Percentiles rank a stretch among this genome's conserved stretches.
Evolutionary conservation across 2,888 invertebrate species (phyloP).

Genomic region (Linhomoeus sp.): DNA sequence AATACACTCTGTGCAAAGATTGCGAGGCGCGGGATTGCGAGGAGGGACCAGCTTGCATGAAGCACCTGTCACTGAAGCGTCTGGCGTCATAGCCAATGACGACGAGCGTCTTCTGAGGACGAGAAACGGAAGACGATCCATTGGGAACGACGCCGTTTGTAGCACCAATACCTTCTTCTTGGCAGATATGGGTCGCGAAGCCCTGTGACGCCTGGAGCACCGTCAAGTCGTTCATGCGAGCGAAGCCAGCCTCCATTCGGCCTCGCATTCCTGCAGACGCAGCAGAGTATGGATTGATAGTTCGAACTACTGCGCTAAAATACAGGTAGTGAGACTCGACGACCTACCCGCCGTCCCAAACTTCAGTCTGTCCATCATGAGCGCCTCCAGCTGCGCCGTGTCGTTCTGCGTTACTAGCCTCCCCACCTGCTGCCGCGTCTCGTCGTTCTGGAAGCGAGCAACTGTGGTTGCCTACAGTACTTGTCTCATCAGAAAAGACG

Average conservation of each 20-base stretch:
- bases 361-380: conserved; percentile 28
- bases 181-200: conserved; percentile 50
- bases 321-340: not conserved
- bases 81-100: conserved; percentile 81
- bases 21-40: not conserved
- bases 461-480: no score
- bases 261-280: conserved; percentile 48
- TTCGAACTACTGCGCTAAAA: not conserved
- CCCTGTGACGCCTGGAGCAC: conserved; percentile 81
- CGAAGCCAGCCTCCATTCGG: conserved; percentile 75
- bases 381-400: conserved; percentile 22
- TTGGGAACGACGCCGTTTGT: conserved; percentile 43
- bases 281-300: not conserved
- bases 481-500: no score
- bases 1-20: conserved; percentile 1
- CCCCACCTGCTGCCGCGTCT: conserved; percentile 24
- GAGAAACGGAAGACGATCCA: no score
- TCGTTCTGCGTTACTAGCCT: conserved; percentile 23
- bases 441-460: conserved; percentile 27
- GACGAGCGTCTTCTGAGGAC: no score
- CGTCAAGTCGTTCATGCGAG: conserved; percentile 83
- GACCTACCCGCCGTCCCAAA: conserved; percentile 35
- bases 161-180: conserved; percentile 39
- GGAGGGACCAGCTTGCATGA: no score
- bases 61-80: conserved; percentile 63